Evolutionary conservation across 2,113 vertebrate genomes (phyloP).

Genomic region (Cyrtonyx montezumae): DNA sequence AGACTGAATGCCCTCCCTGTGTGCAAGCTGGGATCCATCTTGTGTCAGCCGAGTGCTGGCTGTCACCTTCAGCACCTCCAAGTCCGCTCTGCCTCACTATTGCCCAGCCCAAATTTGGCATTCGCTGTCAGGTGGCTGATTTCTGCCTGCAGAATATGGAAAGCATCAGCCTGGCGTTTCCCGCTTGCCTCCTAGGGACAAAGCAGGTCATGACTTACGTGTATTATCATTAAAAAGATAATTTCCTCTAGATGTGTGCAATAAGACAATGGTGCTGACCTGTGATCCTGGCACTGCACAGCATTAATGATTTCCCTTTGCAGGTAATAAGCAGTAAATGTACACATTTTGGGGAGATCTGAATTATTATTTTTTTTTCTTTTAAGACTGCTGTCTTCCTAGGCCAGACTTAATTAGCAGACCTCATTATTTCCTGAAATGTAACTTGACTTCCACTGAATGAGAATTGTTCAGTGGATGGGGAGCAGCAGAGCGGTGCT

Average conservation of each 20-base stretch:
- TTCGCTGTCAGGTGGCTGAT: not conserved
- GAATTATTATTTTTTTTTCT: not conserved
- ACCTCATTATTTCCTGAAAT: constrained; percentile 67
- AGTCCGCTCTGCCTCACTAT: not conserved
- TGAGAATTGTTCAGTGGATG: constrained; percentile 66
- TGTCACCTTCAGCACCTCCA: not conserved
- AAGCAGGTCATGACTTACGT: not conserved
- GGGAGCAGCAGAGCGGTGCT: constrained; percentile 59
- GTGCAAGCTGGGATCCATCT: not conserved
- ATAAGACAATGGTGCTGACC: not conserved
- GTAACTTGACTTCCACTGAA: constrained; percentile 67
- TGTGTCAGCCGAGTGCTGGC: not conserved
- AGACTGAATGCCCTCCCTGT: not conserved
- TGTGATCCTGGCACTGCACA: constrained; percentile 10
- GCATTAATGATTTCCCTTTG: constrained; percentile 34
- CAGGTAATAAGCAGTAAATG: constrained; percentile 47
- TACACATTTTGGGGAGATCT: constrained; percentile 39
- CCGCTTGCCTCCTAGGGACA: not conserved
- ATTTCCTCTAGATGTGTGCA: constrained; percentile 39
- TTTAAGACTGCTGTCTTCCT: constrained; percentile 44
- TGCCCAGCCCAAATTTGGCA: not conserved
- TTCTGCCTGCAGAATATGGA: not conserved
- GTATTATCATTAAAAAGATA: constrained; percentile 14
- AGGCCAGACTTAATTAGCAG: constrained; percentile 68
- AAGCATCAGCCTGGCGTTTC: not conserved